A percentile compares a stretch with the other conserved stretches of the same genome.
phyloP scores from a whole-genome alignment of 2,797 vertebrate species.

The Vipera ursinii region DNA sequence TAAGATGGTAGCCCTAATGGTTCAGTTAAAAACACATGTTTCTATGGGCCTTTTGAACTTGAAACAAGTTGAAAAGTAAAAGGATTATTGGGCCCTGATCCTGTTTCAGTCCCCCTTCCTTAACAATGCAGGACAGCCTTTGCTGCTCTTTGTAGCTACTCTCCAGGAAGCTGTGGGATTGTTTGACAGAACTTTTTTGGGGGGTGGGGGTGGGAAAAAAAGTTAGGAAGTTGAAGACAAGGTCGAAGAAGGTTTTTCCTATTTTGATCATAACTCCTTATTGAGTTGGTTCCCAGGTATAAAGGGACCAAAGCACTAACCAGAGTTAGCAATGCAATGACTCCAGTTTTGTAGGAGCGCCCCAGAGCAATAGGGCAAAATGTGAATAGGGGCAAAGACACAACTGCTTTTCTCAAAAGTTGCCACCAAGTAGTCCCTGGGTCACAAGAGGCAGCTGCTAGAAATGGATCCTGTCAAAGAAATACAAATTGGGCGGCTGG shows the following conservation, averaged over 20 bases:
- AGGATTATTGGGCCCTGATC: slow-evolving; percentile 13
- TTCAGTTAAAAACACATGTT: neutral
- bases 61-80: neutral
- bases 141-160: neutral
- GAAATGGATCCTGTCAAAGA: neutral
- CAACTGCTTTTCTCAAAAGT: neutral
- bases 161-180: neutral
- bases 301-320: neutral
- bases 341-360: neutral
- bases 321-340: neutral
- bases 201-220: neutral
- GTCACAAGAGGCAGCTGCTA: neutral
- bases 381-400: neutral
- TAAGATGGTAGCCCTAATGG: neutral
- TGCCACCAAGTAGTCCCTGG: neutral
- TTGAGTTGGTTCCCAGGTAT: neutral
- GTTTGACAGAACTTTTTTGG: neutral
- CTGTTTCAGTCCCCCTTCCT: neutral
- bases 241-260: neutral
- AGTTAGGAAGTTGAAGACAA: neutral
- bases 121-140: neutral
- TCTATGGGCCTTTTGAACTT: neutral
- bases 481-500: neutral
- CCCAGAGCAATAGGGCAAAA: neutral
- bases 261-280: too few species aligned